These are phyloP conservation scores for Pocota personata DNA, from an alignment of 2,888 invertebrate genomes.

Conservation along the genomic window DNA sequence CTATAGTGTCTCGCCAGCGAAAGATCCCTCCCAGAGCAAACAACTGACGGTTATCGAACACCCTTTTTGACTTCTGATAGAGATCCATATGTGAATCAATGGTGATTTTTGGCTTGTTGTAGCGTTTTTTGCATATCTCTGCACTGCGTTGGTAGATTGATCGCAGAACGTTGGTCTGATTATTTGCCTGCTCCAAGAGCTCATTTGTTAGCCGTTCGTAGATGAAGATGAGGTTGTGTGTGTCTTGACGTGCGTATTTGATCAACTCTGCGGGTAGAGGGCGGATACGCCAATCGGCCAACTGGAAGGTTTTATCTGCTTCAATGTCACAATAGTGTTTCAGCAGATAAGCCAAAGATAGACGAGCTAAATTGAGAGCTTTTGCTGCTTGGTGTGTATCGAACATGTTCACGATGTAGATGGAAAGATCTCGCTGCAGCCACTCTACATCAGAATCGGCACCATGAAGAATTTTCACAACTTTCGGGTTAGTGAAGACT, in stretches of 20 bases:
- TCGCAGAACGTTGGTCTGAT: slow-evolving; percentile 86
- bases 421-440: slow-evolving; percentile 97
- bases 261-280: slow-evolving; percentile 93
- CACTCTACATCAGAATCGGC: slow-evolving; percentile 94
- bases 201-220: slow-evolving; percentile 91
- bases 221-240: slow-evolving; percentile 96
- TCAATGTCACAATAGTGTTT: slow-evolving; percentile 90
- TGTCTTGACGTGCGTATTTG: slow-evolving; percentile 95
- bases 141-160: slow-evolving; percentile 90
- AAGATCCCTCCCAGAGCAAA: slow-evolving; percentile 91
- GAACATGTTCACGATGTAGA: slow-evolving; percentile 98
- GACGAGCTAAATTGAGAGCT: slow-evolving; percentile 87
- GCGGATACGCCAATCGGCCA: slow-evolving; percentile 97
- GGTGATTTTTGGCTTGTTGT: slow-evolving; percentile 89
- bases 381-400: slow-evolving; percentile 96
- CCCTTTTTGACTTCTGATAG: slow-evolving; percentile 89
- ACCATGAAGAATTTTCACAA: slow-evolving; percentile 97
- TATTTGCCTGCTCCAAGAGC: slow-evolving; percentile 87
- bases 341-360: slow-evolving; percentile 91
- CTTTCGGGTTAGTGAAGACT: slow-evolving; percentile 93
- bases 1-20: slow-evolving; percentile 93
- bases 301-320: slow-evolving; percentile 94
- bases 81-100: slow-evolving; percentile 90
- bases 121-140: slow-evolving; percentile 91
- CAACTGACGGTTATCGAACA: slow-evolving; percentile 93